phyloP scores from a whole-genome alignment of 2,113 vertebrate genomes.

The Entelurus aequoreus region DNA sequence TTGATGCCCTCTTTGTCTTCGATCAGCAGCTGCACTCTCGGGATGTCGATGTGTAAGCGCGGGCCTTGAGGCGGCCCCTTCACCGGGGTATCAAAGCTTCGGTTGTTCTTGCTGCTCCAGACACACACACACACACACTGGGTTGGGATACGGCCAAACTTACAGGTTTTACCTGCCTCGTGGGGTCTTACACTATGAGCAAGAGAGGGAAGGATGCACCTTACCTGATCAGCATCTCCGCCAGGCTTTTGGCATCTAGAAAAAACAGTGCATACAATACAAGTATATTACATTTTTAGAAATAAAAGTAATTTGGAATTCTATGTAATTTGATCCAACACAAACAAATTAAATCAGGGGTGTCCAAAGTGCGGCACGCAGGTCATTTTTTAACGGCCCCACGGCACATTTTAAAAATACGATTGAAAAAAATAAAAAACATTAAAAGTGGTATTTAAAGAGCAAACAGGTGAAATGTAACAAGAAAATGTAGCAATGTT shows the following conservation, averaged over 20 bases:
- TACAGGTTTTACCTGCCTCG: neutral
- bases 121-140: constrained; percentile 11
- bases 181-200: constrained; percentile 6
- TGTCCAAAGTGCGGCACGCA: too few relatives aligned
- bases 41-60: constrained; percentile 95
- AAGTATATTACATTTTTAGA: neutral
- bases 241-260: constrained; percentile 95
- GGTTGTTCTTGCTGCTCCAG: constrained; percentile 92
- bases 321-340: too few relatives aligned
- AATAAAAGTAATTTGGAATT: too few relatives aligned
- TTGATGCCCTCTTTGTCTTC: constrained; percentile 99
- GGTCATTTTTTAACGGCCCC: too few relatives aligned
- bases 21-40: constrained; percentile 94
- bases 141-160: constrained; percentile 13
- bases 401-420: too few relatives aligned
- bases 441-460: too few relatives aligned
- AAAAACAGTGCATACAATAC: constrained; percentile 1
- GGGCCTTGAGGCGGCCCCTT: constrained; percentile 97
- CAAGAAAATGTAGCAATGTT: too few relatives aligned
- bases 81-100: constrained; percentile 97
- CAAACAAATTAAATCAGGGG: too few relatives aligned
- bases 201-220: neutral
- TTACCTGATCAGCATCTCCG: constrained; percentile 98
- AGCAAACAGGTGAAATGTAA: too few relatives aligned
- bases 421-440: too few relatives aligned